Conservation (phyloP, 2,888 invertebrate genomes). For the Netelia fuscicornis region DNA sequence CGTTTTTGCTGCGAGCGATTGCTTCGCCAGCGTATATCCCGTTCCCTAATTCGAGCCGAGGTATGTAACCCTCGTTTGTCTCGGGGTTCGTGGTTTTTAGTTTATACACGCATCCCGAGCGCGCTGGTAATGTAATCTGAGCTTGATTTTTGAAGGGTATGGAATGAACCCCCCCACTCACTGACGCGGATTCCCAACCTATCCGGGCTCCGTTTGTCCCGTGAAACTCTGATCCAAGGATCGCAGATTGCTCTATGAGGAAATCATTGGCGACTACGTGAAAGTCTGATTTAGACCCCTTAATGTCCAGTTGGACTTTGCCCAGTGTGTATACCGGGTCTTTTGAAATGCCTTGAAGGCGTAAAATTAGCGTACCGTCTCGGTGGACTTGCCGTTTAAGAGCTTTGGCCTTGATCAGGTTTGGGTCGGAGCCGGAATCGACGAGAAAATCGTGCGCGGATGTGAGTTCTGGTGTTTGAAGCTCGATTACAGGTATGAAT, state of each 20-base stretch:
- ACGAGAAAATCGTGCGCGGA: slow-evolving; percentile 2
- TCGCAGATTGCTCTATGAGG: neutral
- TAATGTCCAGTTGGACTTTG: neutral
- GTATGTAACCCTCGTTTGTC: too few species aligned
- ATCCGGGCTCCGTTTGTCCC: neutral
- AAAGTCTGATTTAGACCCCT: neutral
- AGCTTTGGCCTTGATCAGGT: neutral
- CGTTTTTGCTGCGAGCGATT: too few species aligned
- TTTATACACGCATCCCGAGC: too few species aligned
- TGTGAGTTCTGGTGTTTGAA: slow-evolving; percentile 22
- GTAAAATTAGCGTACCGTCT: neutral
- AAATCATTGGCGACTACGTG: neutral
- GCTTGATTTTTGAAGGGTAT: neutral
- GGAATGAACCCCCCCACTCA: neutral
- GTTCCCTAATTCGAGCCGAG: too few species aligned
- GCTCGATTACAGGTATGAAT: neutral
- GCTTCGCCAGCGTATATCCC: too few species aligned
- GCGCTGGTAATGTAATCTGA: too few species aligned
- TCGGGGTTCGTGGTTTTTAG: too few species aligned
- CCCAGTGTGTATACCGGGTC: neutral
- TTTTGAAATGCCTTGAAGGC: neutral
- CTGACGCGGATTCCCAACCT: neutral
- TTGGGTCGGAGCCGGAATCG: slow-evolving; percentile 35
- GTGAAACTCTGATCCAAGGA: slow-evolving; percentile 15
- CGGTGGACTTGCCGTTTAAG: neutral